Percentiles rank a stretch among this genome's conserved stretches.
Evolutionary conservation across 2,797 vertebrate species (phyloP).

Genomic region (Sphenodon punctatus): DNA sequence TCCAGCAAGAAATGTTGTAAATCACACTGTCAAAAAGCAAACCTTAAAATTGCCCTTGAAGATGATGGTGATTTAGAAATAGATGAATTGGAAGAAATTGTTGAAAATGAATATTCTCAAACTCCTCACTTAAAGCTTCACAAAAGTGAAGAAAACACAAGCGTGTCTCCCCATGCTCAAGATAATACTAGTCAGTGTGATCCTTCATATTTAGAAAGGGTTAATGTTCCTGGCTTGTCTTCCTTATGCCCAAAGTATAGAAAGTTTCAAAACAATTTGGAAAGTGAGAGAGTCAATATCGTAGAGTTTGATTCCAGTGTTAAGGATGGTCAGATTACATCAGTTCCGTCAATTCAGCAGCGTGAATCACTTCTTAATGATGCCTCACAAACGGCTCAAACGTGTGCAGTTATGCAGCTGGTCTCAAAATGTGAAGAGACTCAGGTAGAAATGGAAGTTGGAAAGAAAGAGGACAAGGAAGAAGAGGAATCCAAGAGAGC

Average conservation of each 20-base stretch:
- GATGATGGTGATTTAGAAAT: conserved; percentile 65
- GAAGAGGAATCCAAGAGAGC: conserved; percentile 47
- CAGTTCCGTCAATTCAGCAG: conserved; percentile 36
- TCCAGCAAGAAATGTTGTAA: conserved; percentile 79
- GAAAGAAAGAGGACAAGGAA: conserved; percentile 12
- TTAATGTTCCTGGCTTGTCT: conserved; percentile 66
- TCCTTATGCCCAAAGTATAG: conserved; percentile 81
- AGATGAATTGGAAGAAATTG: conserved; percentile 75
- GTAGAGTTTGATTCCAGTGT: conserved; percentile 56
- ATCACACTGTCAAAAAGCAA: conserved; percentile 73
- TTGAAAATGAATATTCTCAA: conserved; percentile 66
- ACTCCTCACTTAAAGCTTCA: conserved; percentile 58
- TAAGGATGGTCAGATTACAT: conserved; percentile 61
- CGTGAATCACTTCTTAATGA: conserved; percentile 57
- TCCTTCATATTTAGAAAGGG: conserved; percentile 65
- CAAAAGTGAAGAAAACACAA: conserved; percentile 70
- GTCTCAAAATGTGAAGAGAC: conserved; percentile 69
- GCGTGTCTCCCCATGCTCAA: conserved; percentile 51
- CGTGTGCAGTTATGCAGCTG: conserved; percentile 57
- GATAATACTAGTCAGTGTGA: conserved; percentile 66
- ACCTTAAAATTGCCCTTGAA: conserved; percentile 23
- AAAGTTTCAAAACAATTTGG: conserved; percentile 83
- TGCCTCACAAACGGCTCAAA: conserved; percentile 51
- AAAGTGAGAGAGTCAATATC: conserved; percentile 75
- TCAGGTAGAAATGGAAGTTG: conserved; percentile 58